Base-by-base conservation (phyloP, 1,140 invertebrate species). In the Bombus breviceps region DNA sequence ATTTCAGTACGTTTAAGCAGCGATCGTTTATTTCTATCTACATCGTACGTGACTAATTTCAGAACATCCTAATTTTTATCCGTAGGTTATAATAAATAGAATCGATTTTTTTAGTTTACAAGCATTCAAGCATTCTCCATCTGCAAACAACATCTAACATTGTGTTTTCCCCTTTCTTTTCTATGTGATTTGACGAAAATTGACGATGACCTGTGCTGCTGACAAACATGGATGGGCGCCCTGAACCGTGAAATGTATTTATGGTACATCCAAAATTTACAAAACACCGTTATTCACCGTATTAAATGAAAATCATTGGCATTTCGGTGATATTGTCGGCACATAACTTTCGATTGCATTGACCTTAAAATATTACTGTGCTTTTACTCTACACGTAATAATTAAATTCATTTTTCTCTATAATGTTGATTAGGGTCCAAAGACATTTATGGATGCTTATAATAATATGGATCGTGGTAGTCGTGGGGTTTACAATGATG, bases 151-250 rank as follows among this genome's bases (percentile, higher is more conserved):
- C 90, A 93, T 94, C 94, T 95, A 95, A 95, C 95, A 94, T 92
- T 94, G 92, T 95, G 88, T 95, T 95, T 53, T 94, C 94, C 94
- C 94, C 90, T 95, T 95, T 95, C 94, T 95, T 95, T 95, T 95
- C 94, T 95, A 95, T 95, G 95, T 95, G 94, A 95, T 95, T 93
- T 95, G 93, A 95, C 94, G 94, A 94, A 95, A 95, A 95, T 95
- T 95, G 94, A 95, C 92, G 94, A 95, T 94, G 94, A 94, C 94
- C 94, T 94, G 92, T 92, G 94, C 94, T 95, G 95, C 95, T 95
- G 94, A 94, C 92, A 92, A 95, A 94, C 94, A 93, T 94, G 95
- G 94, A 95, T 95, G 94, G 87, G 95, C 95, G 88, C 88, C 93
- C 92, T 93, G 92, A 93, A 93, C 89, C 85, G 87, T 93, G 85